These are phyloP conservation scores for Drosophila niveifrons DNA, from an alignment of 2,888 invertebrate genomes.

Conservation along the genomic window DNA sequence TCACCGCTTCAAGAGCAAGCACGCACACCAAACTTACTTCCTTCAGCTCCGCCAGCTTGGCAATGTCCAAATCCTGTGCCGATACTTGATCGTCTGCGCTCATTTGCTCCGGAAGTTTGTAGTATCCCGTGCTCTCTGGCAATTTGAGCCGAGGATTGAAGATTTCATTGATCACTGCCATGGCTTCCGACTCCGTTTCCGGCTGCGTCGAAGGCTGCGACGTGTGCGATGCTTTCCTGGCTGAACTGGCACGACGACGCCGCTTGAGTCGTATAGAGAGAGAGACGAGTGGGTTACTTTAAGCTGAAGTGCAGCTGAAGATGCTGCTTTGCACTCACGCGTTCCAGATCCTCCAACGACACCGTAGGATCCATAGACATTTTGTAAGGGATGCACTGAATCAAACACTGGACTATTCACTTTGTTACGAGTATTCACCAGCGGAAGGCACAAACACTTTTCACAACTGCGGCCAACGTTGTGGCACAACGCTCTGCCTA, in stretches of 20 bases:
- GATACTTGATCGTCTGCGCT: constrained; percentile 85
- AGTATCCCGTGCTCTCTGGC: constrained; percentile 82
- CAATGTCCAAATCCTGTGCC: constrained; percentile 87
- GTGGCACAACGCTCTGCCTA: constrained; percentile 71
- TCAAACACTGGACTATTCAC: constrained; percentile 15
- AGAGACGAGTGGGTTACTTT: background rate
- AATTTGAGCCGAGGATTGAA: constrained; percentile 84
- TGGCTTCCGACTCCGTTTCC: constrained; percentile 81
- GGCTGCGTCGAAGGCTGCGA: constrained; percentile 61
- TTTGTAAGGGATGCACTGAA: constrained; percentile 33
- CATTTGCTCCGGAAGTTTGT: constrained; percentile 82
- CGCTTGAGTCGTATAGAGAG: constrained; percentile 44
- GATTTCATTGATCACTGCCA: constrained; percentile 84
- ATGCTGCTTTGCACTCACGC: constrained; percentile 67
- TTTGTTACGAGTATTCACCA: constrained; percentile 18
- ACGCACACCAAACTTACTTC: constrained; percentile 86
- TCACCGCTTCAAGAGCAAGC: background rate
- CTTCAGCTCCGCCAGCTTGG: constrained; percentile 88
- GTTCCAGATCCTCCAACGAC: constrained; percentile 82
- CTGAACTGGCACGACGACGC: constrained; percentile 81
- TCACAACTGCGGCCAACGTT: constrained; percentile 63
- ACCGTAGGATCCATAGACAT: constrained; percentile 83
- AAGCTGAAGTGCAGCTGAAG: too few species aligned
- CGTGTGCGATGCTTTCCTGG: constrained; percentile 74
- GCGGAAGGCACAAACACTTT: constrained; percentile 18